Percentiles rank a stretch among this genome's conserved stretches.
Conservation (phyloP, 2,113 vertebrate species). For the Isurus oxyrinchus region DNA sequence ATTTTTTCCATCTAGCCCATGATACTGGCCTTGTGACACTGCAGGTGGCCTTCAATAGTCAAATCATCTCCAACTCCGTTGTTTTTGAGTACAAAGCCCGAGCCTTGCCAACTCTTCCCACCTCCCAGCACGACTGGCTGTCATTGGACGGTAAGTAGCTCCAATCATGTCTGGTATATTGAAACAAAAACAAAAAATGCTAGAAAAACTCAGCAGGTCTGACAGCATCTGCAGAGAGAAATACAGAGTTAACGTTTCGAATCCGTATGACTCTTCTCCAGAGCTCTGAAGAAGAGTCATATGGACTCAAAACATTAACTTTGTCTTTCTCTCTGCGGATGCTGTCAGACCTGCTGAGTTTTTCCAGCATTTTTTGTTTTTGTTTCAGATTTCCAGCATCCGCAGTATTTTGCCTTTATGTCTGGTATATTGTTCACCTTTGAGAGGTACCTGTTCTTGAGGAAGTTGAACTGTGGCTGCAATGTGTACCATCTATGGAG, state of each 20-base stretch:
- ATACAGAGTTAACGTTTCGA: too few species aligned
- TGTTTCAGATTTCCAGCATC: too few species aligned
- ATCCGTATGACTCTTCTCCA: too few species aligned
- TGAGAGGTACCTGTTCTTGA: background rate
- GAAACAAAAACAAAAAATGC: too few species aligned
- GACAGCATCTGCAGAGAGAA: too few species aligned
- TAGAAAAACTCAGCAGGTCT: too few species aligned
- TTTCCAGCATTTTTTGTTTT: too few species aligned
- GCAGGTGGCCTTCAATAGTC: constrained; percentile 96
- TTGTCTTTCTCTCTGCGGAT: too few species aligned
- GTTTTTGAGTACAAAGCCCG: constrained; percentile 98
- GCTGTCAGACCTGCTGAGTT: too few species aligned
- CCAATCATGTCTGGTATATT: background rate
- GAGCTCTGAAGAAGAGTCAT: too few species aligned
- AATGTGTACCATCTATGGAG: background rate
- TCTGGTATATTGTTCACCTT: background rate
- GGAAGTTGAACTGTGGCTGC: background rate
- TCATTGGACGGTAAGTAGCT: constrained; percentile 83
- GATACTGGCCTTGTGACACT: constrained; percentile 97
- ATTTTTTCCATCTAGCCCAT: constrained; percentile 70
- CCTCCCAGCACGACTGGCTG: constrained; percentile 98
- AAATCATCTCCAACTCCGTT: constrained; percentile 98
- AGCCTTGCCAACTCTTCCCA: constrained; percentile 89
- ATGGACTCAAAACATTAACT: too few species aligned
- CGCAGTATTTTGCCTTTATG: background rate